phyloP scores from a whole-genome alignment of 1,140 invertebrate genomes.

The Drosophila pachea region DNA sequence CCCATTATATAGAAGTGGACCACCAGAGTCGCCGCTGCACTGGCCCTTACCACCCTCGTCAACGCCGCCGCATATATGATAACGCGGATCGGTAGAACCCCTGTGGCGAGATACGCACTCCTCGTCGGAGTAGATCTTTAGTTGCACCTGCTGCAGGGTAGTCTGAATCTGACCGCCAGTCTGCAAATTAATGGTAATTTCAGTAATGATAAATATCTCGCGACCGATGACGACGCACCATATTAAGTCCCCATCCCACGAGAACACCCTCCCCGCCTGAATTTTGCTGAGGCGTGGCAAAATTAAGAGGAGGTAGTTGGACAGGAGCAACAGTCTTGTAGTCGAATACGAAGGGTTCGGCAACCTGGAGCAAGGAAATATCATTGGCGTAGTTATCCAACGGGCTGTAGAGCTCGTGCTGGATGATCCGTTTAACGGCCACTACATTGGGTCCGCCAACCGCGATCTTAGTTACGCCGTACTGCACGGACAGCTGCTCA shows the following conservation, averaged over 20 bases:
- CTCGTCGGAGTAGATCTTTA: constrained; percentile 75
- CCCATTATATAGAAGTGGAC: constrained; percentile 73
- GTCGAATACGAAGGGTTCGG: constrained; percentile 53
- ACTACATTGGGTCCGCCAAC: constrained; percentile 61
- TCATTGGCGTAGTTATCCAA: constrained; percentile 68
- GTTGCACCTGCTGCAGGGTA: constrained; percentile 71
- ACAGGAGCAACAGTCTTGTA: constrained; percentile 59
- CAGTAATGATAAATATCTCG: neutral
- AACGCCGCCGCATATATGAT: constrained; percentile 79
- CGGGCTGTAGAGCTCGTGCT: constrained; percentile 68
- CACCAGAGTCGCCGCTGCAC: constrained; percentile 80
- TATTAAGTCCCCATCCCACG: constrained; percentile 74
- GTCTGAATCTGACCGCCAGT: constrained; percentile 69
- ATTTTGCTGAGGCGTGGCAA: constrained; percentile 51
- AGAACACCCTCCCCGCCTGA: constrained; percentile 56
- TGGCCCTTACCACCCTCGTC: constrained; percentile 79
- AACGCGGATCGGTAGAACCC: constrained; percentile 43
- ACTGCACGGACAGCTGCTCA: constrained; percentile 53
- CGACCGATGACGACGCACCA: constrained; percentile 31
- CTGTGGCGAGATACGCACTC: constrained; percentile 67
- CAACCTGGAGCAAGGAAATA: constrained; percentile 58
- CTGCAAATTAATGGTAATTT: constrained; percentile 35
- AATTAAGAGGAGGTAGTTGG: constrained; percentile 42
- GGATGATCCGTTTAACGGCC: constrained; percentile 61
- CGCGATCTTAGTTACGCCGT: constrained; percentile 49